Evolutionary conservation across 2,113 vertebrate species (phyloP).

Genomic region (Gallinago paraguaiae): DNA sequence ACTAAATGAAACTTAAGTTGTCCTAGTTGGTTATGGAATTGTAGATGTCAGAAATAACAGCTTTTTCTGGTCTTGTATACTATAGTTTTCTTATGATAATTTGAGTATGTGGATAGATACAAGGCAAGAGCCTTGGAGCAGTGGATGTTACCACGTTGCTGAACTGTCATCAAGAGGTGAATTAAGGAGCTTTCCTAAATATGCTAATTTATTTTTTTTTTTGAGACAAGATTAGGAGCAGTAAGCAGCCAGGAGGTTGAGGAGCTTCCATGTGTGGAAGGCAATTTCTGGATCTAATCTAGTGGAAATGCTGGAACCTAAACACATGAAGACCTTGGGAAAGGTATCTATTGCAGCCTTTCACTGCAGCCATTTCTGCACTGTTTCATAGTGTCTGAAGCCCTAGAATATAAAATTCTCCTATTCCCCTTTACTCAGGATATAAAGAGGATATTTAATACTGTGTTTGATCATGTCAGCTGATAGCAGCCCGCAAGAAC

Average conservation of each 20-base stretch:
- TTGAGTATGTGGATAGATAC: neutral
- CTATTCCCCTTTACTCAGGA: neutral
- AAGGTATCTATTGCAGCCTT: neutral
- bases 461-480: neutral
- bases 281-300: neutral
- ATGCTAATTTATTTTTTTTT: neutral
- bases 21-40: neutral
- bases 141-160: neutral
- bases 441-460: neutral
- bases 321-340: neutral
- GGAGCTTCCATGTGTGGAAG: neutral
- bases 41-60: neutral
- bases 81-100: rapidly evolving
- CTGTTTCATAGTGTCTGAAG: neutral
- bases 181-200: neutral
- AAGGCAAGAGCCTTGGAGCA: neutral
- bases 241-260: neutral
- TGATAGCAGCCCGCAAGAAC: neutral
- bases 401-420: neutral
- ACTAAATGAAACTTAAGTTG: neutral
- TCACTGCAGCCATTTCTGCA: neutral
- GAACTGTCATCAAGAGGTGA: neutral
- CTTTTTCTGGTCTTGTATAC: neutral
- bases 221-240: neutral
- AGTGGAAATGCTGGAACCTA: neutral